phyloP scores from a whole-genome alignment of 2,797 vertebrate species.

The Hozukius guyotensis region DNA sequence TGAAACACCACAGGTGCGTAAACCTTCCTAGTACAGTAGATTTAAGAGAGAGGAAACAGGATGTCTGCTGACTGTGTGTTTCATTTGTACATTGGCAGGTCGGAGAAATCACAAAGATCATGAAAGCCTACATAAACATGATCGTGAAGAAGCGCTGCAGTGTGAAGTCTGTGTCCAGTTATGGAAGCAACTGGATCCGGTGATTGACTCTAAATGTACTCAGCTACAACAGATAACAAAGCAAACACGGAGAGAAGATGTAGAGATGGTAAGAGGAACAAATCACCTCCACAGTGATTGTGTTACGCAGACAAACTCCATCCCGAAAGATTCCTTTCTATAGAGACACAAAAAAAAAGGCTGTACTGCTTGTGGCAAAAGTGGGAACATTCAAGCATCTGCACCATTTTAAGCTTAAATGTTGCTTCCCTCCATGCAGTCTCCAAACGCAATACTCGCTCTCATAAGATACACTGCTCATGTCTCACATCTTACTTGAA shows the following conservation, averaged over 20 bases:
- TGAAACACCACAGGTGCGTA: slow-evolving; percentile 89
- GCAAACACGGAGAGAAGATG: background rate
- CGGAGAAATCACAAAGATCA: slow-evolving; percentile 94
- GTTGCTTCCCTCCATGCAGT: slow-evolving; percentile 41
- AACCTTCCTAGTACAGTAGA: too few species aligned
- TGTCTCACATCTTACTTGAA: slow-evolving; percentile 47
- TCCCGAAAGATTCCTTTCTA: slow-evolving; percentile 3
- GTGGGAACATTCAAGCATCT: slow-evolving; percentile 35
- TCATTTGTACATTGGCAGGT: slow-evolving; percentile 78
- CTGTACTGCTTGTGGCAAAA: slow-evolving; percentile 23
- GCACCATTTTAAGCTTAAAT: slow-evolving; percentile 43
- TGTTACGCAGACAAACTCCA: background rate
- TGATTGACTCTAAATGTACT: slow-evolving; percentile 70
- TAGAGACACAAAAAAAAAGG: slow-evolving; percentile 5
- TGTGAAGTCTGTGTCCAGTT: slow-evolving; percentile 88
- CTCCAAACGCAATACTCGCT: slow-evolving; percentile 8
- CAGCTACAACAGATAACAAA: background rate
- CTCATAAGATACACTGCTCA: slow-evolving; percentile 53
- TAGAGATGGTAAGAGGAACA: slow-evolving; percentile 22
- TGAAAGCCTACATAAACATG: slow-evolving; percentile 98
- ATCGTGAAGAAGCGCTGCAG: slow-evolving; percentile 96
- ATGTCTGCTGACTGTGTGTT: background rate
- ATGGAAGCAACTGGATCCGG: slow-evolving; percentile 88
- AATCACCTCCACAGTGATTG: slow-evolving; percentile 1
- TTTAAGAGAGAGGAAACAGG: background rate